These are phyloP conservation scores for Diabrotica balteata DNA, from an alignment of 2,888 invertebrate genomes.

Conservation along the genomic window DNA sequence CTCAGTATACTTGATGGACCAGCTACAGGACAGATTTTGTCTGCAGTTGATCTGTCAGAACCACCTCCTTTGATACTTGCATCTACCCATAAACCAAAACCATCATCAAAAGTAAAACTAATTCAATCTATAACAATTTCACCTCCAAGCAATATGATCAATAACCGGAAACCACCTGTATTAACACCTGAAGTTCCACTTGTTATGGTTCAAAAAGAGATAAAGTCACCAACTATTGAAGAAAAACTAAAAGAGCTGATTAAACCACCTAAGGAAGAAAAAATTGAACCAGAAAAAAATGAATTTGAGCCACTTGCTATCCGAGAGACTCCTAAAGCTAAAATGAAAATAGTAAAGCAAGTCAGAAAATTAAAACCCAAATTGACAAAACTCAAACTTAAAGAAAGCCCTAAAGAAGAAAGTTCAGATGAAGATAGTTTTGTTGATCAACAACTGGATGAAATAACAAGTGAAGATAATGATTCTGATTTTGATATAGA, in stretches of 20 bases:
- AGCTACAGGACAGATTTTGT: slow-evolving; percentile 31
- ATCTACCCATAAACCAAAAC: slow-evolving; percentile 31
- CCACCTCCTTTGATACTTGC: slow-evolving; percentile 35
- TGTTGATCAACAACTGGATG: slow-evolving; percentile 60
- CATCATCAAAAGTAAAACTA: slow-evolving; percentile 35
- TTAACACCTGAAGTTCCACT: slow-evolving; percentile 9
- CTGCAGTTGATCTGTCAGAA: slow-evolving; percentile 25
- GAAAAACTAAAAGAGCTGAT: slow-evolving; percentile 12
- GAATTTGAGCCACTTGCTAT: not conserved
- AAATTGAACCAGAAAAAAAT: slow-evolving; percentile 6
- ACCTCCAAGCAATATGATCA: slow-evolving; percentile 24
- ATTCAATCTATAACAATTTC: slow-evolving; percentile 38
- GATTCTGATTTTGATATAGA: slow-evolving; percentile 63
- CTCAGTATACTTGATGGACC: slow-evolving; percentile 56
- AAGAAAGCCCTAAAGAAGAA: slow-evolving; percentile 28
- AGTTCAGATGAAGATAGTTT: slow-evolving; percentile 45
- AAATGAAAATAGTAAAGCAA: slow-evolving; percentile 35
- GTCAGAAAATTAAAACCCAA: slow-evolving; percentile 6
- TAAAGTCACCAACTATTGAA: slow-evolving; percentile 11
- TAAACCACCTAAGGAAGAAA: slow-evolving; percentile 11
- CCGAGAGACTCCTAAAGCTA: slow-evolving; percentile 25
- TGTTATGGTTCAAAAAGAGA: slow-evolving; percentile 10
- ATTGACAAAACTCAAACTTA: slow-evolving; percentile 21
- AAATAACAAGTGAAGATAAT: slow-evolving; percentile 54
- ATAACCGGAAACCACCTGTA: slow-evolving; percentile 9